Conservation (phyloP, 1,140 invertebrate genomes). For the Drosophila simulans region DNA sequence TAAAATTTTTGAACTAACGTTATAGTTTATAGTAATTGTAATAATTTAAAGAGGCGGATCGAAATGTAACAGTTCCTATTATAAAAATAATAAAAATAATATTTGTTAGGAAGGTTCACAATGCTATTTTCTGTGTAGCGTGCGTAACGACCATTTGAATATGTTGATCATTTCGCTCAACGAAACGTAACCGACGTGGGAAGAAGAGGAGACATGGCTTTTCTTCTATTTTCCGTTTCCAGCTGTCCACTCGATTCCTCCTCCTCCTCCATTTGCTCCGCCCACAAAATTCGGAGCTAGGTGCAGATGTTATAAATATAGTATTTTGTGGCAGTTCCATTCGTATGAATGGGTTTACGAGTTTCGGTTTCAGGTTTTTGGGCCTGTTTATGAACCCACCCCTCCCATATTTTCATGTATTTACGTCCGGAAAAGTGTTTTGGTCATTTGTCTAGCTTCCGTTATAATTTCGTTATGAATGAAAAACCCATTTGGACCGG, state of each 20-base stretch:
- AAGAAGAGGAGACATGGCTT: conserved; percentile 49
- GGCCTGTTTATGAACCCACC: conserved; percentile 6
- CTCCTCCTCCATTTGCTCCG: background rate
- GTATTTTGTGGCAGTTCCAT: conserved; percentile 56
- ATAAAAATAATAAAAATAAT: too few relatives aligned
- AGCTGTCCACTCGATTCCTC: conserved; percentile 45
- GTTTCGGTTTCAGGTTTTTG: conserved; percentile 19
- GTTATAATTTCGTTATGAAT: conserved; percentile 52
- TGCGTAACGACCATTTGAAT: conserved; percentile 60
- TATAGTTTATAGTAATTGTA: too few relatives aligned
- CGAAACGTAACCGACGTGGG: conserved; percentile 81
- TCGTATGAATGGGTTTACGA: conserved; percentile 57
- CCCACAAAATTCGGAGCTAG: conserved; percentile 26
- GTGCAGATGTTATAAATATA: conserved; percentile 70
- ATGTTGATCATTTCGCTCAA: conserved; percentile 73
- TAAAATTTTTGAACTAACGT: too few relatives aligned
- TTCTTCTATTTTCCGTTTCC: conserved; percentile 55
- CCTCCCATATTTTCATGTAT: conserved; percentile 2
- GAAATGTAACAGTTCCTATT: too few relatives aligned
- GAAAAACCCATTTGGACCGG: conserved; percentile 11
- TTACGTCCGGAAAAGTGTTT: conserved; percentile 45
- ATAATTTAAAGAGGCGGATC: too few relatives aligned
- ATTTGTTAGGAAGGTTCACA: too few relatives aligned
- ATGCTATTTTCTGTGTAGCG: conserved; percentile 3
- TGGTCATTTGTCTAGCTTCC: conserved; percentile 60